Evolutionary conservation across 2,888 invertebrate genomes (phyloP), one percentile per base, ranked within the genome.

Genomic region (Macaria liturata): DNA sequence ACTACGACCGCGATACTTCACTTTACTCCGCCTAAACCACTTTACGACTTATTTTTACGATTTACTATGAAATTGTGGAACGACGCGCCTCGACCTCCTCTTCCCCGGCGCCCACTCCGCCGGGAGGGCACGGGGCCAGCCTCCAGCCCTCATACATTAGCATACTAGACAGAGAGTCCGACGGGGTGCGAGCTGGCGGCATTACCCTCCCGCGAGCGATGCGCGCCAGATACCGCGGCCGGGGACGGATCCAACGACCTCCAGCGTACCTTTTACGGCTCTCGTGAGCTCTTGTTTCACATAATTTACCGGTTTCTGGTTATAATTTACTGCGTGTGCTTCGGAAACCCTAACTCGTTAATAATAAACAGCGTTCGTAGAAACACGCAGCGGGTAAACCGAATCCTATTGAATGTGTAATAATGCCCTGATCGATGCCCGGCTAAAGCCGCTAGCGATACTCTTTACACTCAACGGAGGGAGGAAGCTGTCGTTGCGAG

Each of bases 1-100:
- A 68, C 74, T 75, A 75, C 59, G 44, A 62, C 64, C 55, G 59
- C 70, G 59, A 64, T 63, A 62, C 66, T 64, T 59, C 53, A 51
- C 69, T 58, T 20, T 20, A 20, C 20, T 20, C 57, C 62, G 65
- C 65, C 69, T 71, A 68, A 75, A 71, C 73, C 67, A 75, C 67
- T 76, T 80, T 74, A 78, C 70, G 75, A 72, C 67, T 68, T 76
- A 74, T 71, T 74, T 77, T 79, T 75, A 78, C 75, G 75, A 70
- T 69, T 72, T 63, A 71, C 77, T 75, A 78, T 78, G 76, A 78
- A 78, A 77, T 74, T 68, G 69, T 73, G 69, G 67, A 75, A 76
- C 72, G 77, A 75, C 71, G 71, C 66, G 62, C 74, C 75, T 74
- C 68, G 20, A 20, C 42, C 42, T 9, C 42, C n/a, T 9, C 6